phyloP scores from a whole-genome alignment of 2,113 vertebrate genomes.

The Antennarius striatus region DNA sequence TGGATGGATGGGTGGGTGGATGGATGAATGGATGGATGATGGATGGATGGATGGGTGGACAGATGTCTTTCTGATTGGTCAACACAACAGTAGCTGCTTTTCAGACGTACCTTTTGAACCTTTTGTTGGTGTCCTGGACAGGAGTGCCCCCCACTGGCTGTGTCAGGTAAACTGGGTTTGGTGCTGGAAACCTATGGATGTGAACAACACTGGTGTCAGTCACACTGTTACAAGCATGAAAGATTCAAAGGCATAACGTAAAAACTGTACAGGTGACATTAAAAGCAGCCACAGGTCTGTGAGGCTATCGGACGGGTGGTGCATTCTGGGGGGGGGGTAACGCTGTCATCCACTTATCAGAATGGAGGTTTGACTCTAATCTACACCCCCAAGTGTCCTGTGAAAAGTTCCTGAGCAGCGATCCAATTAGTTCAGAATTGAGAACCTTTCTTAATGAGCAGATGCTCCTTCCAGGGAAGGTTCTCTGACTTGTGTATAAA shows the following conservation, averaged over 20 bases:
- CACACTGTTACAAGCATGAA: background rate
- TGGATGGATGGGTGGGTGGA: too few species aligned
- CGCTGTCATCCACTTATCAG: background rate
- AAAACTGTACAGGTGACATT: background rate
- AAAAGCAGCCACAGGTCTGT: background rate
- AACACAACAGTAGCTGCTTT: too few species aligned
- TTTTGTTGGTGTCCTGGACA: conserved; percentile 59
- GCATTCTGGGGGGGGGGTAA: background rate
- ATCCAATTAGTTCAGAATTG: too few species aligned
- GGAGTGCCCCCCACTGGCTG: conserved; percentile 58
- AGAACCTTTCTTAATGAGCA: background rate
- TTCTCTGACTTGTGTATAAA: too few species aligned
- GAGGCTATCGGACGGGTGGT: conserved; percentile 9
- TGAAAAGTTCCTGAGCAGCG: too few species aligned
- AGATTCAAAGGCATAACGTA: background rate
- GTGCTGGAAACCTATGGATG: conserved; percentile 69
- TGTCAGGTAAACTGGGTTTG: conserved; percentile 62
- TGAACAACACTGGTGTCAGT: background rate
- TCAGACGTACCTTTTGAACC: conserved; percentile 50
- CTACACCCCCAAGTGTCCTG: too few species aligned
- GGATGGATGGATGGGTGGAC: too few species aligned
- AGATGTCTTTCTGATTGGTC: background rate
- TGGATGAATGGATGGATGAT: too few species aligned
- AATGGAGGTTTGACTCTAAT: too few species aligned
- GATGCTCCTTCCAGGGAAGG: background rate